phyloP scores from a whole-genome alignment of 23 tunicate genomes.

The Styela clava region DNA sequence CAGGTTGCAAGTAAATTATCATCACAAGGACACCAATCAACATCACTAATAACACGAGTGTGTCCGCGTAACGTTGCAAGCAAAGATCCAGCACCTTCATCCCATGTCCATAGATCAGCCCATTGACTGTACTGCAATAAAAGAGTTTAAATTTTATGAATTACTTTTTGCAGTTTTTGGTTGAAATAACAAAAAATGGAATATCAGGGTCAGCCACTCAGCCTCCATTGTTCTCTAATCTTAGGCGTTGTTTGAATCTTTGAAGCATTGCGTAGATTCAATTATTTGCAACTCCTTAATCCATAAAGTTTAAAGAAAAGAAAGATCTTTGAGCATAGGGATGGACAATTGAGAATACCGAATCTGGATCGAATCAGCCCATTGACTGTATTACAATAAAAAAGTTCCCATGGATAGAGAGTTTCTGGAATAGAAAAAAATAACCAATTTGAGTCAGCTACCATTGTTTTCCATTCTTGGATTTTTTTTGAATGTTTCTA shows the following conservation, averaged over 20 bases:
- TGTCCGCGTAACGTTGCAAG: slow-evolving; percentile 61
- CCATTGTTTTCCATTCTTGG: too few species aligned
- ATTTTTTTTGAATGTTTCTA: too few species aligned
- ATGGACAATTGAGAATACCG: too few species aligned
- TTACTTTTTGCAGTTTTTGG: neutral
- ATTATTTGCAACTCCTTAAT: too few species aligned
- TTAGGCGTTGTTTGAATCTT: neutral
- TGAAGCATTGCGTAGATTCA: neutral
- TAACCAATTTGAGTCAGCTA: too few species aligned
- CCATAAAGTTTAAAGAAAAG: too few species aligned
- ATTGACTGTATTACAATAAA: too few species aligned
- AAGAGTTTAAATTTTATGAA: neutral
- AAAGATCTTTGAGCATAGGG: too few species aligned
- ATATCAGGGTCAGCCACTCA: neutral
- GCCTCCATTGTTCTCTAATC: neutral
- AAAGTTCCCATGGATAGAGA: too few species aligned
- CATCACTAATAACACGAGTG: slow-evolving; percentile 82
- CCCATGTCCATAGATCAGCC: slow-evolving; percentile 67
- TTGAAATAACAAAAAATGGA: neutral
- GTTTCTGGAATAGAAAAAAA: too few species aligned
- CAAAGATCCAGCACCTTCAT: slow-evolving; percentile 24
- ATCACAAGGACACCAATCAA: slow-evolving; percentile 67
- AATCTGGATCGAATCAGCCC: too few species aligned
- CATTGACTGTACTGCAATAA: slow-evolving; percentile 87
- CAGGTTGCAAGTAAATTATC: slow-evolving; percentile 76